Base-by-base conservation (phyloP, 1,140 invertebrate species). In the Myzus persicae region DNA sequence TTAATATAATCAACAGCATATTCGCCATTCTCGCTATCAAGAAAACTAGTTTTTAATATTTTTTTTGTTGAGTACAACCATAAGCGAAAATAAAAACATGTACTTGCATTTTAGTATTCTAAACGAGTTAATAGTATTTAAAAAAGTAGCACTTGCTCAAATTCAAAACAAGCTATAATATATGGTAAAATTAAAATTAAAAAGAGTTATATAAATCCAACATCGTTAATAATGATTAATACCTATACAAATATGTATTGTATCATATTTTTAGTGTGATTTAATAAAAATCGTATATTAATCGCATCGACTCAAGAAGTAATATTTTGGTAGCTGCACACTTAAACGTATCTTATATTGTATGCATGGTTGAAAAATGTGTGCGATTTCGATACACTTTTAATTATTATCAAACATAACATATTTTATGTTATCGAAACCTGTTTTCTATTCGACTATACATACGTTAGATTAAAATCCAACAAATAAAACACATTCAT, bases 401-500 rank as follows among this genome's bases (percentile, higher is more conserved):
- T n/a, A 76, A 76, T n/a, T 76, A 76, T 76, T 76, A n/a, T 76
- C 59, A 76, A 76, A 76, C 59, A 36, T 76, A 76, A 76, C 31
- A 76, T 44, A 85, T 85, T 85, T 85, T 44, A 85, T 40, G 44
- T 46, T 51, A 54, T 89, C 48, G 46, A 36, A 40, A 67, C 89
- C 24, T 18, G 89, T 90, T 90, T 90, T 90, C 89, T 42, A 90
- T 89, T 51, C 51, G 7, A 51, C 85, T 36, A 51, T 90, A 40
- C 18, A 24, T n/a, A 26, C 24, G 11, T 89, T 26, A 40, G 51
- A 90, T 90, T 59, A 67, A 67, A 67, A 90, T 42, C 89, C 38
- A 40, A 90, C 89, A 38, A 42, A 67, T 90, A 90, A 90, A 90
- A 90, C 51, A 67, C 89, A 67, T 59, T 90, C 89, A 42, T 42